Percentiles rank a stretch among this genome's conserved stretches.
Evolutionary conservation across 92 coral and sea anemone species (phyloP).

Genomic region (Palythoa grandiflora): DNA sequence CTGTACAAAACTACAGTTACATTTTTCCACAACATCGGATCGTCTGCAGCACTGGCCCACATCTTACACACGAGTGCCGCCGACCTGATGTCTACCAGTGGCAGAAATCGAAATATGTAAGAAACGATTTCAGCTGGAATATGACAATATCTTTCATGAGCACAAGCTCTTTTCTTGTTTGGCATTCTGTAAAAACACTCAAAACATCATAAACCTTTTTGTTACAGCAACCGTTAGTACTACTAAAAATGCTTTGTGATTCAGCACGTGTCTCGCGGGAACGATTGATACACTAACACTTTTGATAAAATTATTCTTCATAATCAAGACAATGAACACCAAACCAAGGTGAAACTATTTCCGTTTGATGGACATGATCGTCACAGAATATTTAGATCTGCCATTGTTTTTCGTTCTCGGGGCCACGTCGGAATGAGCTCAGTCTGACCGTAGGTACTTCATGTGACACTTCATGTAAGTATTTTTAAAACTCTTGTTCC

Average conservation of each 20-base stretch:
- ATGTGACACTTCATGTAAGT: not conserved
- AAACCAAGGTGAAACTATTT: no score
- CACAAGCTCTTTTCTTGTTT: not conserved
- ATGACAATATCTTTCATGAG: not conserved
- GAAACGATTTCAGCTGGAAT: conserved; percentile 81
- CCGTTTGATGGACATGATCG: no score
- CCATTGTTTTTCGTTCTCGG: not conserved
- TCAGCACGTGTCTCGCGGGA: no score
- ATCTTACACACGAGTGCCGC: conserved; percentile 75
- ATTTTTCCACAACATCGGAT: conserved; percentile 85
- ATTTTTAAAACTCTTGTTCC: not conserved
- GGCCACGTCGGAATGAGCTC: not conserved
- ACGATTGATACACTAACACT: no score
- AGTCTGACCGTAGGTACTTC: not conserved
- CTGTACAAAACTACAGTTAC: conserved; percentile 60
- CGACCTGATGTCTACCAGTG: conserved; percentile 66
- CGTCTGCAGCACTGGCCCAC: conserved; percentile 87
- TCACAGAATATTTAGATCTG: not conserved
- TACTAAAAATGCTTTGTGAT: not conserved
- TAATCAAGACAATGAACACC: no score
- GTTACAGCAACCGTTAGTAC: not conserved
- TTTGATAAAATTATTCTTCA: no score
- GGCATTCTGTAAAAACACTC: not conserved
- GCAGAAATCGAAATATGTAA: conserved; percentile 81
- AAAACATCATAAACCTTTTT: not conserved